Evolutionary conservation across 2,797 vertebrate genomes (phyloP), one percentile per base, ranked within the genome.

Genomic region (Schizothorax lantsangensis): DNA sequence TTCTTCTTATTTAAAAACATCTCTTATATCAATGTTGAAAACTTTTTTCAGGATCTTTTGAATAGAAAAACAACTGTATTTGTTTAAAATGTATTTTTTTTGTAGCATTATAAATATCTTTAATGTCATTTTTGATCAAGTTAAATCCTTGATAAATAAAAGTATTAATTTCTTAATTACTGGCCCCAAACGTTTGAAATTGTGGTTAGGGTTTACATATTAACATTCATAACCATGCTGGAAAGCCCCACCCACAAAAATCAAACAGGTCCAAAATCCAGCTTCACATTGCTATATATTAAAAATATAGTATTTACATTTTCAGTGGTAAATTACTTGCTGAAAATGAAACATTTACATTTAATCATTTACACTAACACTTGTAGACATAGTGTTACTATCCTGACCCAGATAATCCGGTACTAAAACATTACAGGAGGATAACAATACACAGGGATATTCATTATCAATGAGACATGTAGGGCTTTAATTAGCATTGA

Each of bases 401-500:
- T 64, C 15, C 43, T n/a, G 40, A 47, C 15, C 6, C 40, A 33
- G 64, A 66, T 43, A 68, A 43, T 33, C 38, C 11, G 26, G 33
- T 12, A 30, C 43, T 62, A 80, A 86, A 52, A 72, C 36, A 66
- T 33, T 17, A n/a, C 19, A 73, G 54, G 23, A 57, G 11, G 8
- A 57, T 23, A 23, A 40, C 12, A 47, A 54, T 21, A 68, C 40
- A 9, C 40, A 1, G 6, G 40, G 2, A 9, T 43, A 85, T 47
- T 79, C n/a, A 69, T 69, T 19, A 69, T 40, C 30, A 71, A 79
- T 79, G 49, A 79, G 40, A 71, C 4, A 38, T n/a, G 75, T 45
- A 57, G n/a, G 5, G 11, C 84, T 71, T 79, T 81, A 73, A 86
- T 47, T 49, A 36, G 30, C 62, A 23, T 26, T 81, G 40, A 19